A percentile compares a stretch with the other conserved stretches of the same genome.
Conservation (phyloP, 2,113 vertebrate genomes). For the Amblyopsis rosae region DNA sequence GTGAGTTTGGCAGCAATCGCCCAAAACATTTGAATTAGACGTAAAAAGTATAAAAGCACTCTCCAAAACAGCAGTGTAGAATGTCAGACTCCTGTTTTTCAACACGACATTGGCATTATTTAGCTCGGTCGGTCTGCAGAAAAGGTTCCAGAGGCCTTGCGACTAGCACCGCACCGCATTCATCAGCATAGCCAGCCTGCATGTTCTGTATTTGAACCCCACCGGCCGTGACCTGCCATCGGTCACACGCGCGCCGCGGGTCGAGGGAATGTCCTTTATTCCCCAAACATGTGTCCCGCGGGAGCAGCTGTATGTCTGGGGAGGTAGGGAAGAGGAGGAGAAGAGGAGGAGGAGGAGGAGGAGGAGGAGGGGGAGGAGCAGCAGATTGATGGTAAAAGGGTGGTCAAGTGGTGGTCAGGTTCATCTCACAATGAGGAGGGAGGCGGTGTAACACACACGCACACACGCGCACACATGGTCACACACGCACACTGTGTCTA, state of each 20-base stretch:
- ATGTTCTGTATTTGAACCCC: constrained; percentile 58
- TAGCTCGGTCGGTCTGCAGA: constrained; percentile 36
- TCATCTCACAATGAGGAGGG: too few relatives aligned
- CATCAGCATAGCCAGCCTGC: constrained; percentile 19
- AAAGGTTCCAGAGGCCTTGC: constrained; percentile 24
- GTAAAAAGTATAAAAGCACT: constrained; percentile 5
- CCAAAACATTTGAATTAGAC: constrained; percentile 13
- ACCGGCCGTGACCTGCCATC: background rate
- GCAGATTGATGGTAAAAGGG: too few relatives aligned
- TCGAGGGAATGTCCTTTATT: constrained; percentile 20
- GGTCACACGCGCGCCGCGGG: background rate
- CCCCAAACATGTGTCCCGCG: constrained; percentile 23
- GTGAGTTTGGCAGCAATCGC: background rate
- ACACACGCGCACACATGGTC: too few relatives aligned
- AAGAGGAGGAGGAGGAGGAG: background rate
- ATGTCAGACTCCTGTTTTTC: constrained; percentile 21
- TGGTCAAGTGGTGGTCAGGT: too few relatives aligned
- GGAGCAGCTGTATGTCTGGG: constrained; percentile 6
- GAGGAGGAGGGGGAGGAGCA: background rate
- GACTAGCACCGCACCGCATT: constrained; percentile 20
- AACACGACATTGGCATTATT: constrained; percentile 27
- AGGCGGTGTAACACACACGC: too few relatives aligned
- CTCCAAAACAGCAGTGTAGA: constrained; percentile 20
- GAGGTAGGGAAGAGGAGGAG: too few relatives aligned
- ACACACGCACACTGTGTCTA: too few relatives aligned